These are phyloP conservation scores for Cotesia chilonis DNA, from an alignment of 1,140 invertebrate species.

Conservation along the genomic window DNA sequence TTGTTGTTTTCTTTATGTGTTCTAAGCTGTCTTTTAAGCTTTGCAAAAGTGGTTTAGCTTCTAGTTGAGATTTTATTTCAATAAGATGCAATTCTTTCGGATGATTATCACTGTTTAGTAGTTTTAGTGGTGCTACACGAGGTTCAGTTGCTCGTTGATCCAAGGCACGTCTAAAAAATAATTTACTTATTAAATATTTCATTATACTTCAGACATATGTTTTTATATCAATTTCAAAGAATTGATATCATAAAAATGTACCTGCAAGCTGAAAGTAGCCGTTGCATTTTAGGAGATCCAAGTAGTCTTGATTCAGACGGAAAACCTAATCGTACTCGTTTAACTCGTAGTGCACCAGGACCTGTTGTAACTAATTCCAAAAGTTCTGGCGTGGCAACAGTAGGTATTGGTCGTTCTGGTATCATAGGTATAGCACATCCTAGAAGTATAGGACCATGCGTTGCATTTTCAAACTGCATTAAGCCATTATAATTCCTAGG, in stretches of 20 bases:
- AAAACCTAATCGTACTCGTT: conserved; percentile 57
- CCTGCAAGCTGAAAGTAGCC: conserved; percentile 63
- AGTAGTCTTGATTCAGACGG: conserved; percentile 59
- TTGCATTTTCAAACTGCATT: conserved; percentile 60
- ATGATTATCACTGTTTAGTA: conserved; percentile 44
- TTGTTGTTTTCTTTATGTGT: conserved; percentile 60
- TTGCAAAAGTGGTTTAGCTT: conserved; percentile 60
- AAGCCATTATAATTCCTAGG: conserved; percentile 60
- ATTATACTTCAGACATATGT: not conserved
- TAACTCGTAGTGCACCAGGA: conserved; percentile 59
- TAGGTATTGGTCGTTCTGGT: conserved; percentile 57
- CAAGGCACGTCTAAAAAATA: conserved; percentile 56
- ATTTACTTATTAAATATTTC: not conserved
- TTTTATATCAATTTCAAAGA: not conserved
- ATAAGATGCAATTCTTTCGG: conserved; percentile 59
- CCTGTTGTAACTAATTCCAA: conserved; percentile 60
- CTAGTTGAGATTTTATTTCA: conserved; percentile 59
- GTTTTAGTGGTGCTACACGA: conserved; percentile 58
- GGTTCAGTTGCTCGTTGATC: conserved; percentile 62
- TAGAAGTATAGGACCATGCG: conserved; percentile 58
- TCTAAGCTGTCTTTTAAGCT: conserved; percentile 59
- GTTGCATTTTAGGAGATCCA: conserved; percentile 63
- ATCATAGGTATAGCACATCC: conserved; percentile 60
- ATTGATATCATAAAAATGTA: conserved; percentile 33
- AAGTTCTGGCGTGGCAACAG: conserved; percentile 57